phyloP scores from a whole-genome alignment of 2,113 vertebrate species.

The Andinoacara biseriatus region DNA sequence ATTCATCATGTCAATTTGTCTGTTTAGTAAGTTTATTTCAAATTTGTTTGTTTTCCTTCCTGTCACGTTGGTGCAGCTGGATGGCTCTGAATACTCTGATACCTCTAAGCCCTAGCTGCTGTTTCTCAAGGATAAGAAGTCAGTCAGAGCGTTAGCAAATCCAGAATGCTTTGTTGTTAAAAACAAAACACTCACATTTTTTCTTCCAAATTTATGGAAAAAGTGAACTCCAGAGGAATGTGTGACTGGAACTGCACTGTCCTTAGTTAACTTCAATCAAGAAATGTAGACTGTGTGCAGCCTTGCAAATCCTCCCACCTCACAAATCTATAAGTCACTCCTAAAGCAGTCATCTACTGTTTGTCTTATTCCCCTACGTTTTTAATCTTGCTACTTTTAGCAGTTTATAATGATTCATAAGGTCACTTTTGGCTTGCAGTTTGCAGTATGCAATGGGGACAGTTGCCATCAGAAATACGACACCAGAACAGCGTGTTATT shows the following conservation, averaged over 20 bases:
- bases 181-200: neutral
- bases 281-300: too few species aligned
- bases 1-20: neutral
- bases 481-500: neutral
- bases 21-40: neutral
- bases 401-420: neutral
- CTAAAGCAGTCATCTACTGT: neutral
- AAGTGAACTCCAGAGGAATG: neutral
- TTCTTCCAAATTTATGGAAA: neutral
- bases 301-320: neutral
- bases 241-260: neutral
- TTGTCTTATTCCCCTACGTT: neutral
- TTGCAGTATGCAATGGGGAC: neutral
- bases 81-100: neutral
- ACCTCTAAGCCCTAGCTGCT: constrained; percentile 2
- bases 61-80: neutral
- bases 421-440: constrained; percentile 3
- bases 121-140: neutral
- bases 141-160: constrained; percentile 6
- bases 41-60: neutral
- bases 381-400: neutral
- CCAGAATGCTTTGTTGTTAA: neutral
- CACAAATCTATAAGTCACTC: neutral
- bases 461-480: neutral
- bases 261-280: neutral